phyloP scores from a whole-genome alignment of 2,113 vertebrate genomes.

The Azemiops feae region DNA sequence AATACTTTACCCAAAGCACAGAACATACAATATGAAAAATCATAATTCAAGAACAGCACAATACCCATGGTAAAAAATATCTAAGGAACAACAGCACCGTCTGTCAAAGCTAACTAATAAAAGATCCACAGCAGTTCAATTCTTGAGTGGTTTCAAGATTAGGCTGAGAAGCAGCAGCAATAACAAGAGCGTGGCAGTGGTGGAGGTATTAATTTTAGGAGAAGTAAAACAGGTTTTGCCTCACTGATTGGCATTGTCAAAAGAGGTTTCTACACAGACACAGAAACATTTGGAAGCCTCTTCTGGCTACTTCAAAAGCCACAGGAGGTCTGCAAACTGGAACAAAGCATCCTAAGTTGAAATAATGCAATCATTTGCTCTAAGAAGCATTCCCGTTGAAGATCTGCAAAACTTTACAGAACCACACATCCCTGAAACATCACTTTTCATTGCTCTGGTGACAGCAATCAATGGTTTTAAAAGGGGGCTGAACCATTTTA shows the following conservation, averaged over 20 bases:
- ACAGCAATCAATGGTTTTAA: conserved; percentile 2
- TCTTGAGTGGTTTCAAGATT: background rate
- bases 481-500: background rate
- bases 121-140: background rate
- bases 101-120: background rate
- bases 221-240: background rate
- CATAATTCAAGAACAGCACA: background rate
- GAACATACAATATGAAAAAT: background rate
- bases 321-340: background rate
- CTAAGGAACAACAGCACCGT: background rate
- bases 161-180: background rate
- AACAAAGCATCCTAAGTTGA: background rate
- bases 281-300: background rate
- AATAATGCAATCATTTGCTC: background rate
- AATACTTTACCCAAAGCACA: background rate
- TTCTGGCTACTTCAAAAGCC: background rate
- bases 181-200: background rate
- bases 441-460: background rate
- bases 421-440: background rate
- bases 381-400: background rate
- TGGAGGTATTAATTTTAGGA: conserved; percentile 38
- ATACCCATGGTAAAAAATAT: background rate
- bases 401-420: background rate
- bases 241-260: background rate
- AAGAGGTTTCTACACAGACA: background rate